A percentile compares a stretch with the other conserved stretches of the same genome.
These are phyloP conservation scores for Zosterops japonicus DNA, from an alignment of 2,113 vertebrate genomes.

Conservation along the genomic window DNA sequence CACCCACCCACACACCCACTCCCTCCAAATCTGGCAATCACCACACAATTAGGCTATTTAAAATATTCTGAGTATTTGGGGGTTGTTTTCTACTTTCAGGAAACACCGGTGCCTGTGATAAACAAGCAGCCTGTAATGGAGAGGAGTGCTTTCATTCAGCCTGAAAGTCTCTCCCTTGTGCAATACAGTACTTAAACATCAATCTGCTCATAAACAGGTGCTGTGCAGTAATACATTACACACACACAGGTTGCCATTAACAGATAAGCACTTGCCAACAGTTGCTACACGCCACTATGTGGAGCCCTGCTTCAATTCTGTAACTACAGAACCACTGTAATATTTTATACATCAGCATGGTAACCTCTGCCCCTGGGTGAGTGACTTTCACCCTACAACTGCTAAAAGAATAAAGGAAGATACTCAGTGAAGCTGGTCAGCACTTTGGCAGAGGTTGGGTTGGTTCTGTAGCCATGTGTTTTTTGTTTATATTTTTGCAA, in stretches of 20 bases:
- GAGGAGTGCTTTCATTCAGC: neutral
- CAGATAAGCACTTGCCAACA: constrained; percentile 3
- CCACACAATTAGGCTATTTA: neutral
- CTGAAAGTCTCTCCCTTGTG: neutral
- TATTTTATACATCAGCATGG: neutral
- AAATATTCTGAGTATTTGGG: neutral
- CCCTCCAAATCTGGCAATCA: neutral
- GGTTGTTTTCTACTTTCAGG: neutral
- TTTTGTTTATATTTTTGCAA: neutral
- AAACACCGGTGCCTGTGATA: neutral
- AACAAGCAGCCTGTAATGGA: neutral
- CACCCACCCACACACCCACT: neutral
- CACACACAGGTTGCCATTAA: neutral
- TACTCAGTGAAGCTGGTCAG: neutral
- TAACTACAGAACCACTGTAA: neutral
- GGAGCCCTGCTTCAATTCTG: neutral
- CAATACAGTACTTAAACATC: neutral
- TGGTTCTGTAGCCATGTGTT: neutral
- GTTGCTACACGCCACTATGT: neutral
- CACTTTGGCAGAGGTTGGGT: neutral
- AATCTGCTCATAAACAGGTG: neutral
- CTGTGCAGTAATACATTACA: neutral
- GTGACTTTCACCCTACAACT: neutral
- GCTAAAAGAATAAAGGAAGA: neutral
- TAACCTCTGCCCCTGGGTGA: neutral